Conservation (phyloP, 2,797 vertebrate species). For the Protosalanx chinensis region DNA sequence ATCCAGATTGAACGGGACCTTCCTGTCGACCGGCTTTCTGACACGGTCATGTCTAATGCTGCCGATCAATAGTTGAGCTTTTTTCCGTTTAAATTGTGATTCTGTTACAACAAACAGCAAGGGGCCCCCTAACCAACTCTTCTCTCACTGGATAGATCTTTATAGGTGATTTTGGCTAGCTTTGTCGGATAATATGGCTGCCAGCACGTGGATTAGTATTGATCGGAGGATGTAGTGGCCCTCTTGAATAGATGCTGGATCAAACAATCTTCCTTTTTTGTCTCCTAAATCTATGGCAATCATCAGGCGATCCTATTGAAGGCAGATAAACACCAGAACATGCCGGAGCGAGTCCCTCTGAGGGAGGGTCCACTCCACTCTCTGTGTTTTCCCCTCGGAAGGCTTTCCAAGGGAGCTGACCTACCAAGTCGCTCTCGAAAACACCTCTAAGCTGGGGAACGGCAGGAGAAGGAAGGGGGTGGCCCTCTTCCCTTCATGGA, state of each 20-base stretch:
- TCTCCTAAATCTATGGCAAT: conserved; percentile 65
- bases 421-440: conserved; percentile 56
- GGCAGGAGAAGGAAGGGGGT: not conserved
- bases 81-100: not conserved
- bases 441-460: conserved; percentile 31
- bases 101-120: conserved; percentile 17
- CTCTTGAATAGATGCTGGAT: conserved; percentile 73
- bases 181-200: conserved; percentile 61
- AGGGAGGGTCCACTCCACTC: conserved; percentile 34
- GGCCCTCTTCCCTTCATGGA: conserved; percentile 29
- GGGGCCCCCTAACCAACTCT: no score
- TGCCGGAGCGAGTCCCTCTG: conserved; percentile 44
- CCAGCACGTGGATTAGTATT: conserved; percentile 75
- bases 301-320: conserved; percentile 56
- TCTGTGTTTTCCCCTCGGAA: conserved; percentile 53
- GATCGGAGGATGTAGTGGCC: conserved; percentile 73
- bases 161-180: conserved; percentile 43
- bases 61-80: conserved; percentile 51
- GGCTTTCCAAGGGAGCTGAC: conserved; percentile 55
- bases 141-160: conserved; percentile 24
- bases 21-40: not conserved
- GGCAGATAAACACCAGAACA: conserved; percentile 14
- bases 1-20: not conserved
- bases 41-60: conserved; percentile 25
- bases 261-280: conserved; percentile 74